These are phyloP conservation scores for Anas platyrhynchos DNA, from an alignment of 2,113 vertebrate species.

Conservation along the genomic window DNA sequence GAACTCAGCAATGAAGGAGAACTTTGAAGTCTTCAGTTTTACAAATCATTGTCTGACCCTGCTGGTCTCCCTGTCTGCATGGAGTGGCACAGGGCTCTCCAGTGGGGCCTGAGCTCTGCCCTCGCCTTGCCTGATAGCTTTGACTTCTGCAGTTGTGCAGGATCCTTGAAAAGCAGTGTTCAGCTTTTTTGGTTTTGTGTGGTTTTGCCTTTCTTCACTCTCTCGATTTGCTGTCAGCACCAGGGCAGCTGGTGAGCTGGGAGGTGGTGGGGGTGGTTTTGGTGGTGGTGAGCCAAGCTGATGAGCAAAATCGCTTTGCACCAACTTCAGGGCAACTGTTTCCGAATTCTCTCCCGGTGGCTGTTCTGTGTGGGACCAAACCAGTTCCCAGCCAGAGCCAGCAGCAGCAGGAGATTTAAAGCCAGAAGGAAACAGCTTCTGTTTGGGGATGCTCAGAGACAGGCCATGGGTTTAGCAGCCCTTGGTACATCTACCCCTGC, in stretches of 20 bases:
- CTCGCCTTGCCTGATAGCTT: not conserved
- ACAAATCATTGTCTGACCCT: not conserved
- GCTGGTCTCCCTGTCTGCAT: not conserved
- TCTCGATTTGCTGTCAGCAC: not conserved
- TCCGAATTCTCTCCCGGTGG: not conserved
- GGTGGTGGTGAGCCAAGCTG: not conserved
- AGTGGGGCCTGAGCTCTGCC: not conserved
- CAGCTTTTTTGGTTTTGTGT: not conserved
- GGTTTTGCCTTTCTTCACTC: not conserved
- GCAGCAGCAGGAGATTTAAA: not conserved
- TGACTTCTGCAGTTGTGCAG: not conserved
- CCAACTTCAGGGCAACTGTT: not conserved
- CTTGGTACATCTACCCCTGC: not conserved
- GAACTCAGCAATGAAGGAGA: not conserved
- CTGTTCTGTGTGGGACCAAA: not conserved
- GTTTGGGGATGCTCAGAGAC: not conserved
- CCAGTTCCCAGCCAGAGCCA: rapidly evolving
- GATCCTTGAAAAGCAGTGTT: rapidly evolving
- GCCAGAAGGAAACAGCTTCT: not conserved
- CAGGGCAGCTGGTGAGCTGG: not conserved
- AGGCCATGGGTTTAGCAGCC: not conserved
- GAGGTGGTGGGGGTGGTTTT: too few relatives aligned
- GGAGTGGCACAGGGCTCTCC: not conserved
- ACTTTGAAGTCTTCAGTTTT: rapidly evolving
- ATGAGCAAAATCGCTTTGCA: not conserved